Base-by-base conservation (phyloP, 2,888 invertebrate species). In the Eupithecia abbreviata region DNA sequence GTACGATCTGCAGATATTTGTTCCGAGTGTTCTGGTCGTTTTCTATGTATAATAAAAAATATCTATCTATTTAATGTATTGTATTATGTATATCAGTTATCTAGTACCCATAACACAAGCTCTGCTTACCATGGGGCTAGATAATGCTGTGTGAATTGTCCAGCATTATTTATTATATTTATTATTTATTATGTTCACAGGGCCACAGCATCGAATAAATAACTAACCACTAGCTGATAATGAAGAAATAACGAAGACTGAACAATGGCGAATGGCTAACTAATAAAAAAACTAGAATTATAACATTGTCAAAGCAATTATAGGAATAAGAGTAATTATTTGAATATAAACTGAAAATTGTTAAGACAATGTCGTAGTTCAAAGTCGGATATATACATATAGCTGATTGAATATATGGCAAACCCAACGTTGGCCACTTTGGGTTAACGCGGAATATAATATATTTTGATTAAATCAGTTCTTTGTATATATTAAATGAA, bases 401-500 rank as follows among this genome's bases (percentile, higher is more conserved):
- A 69, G 76, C 62, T 62, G 62, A 62, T 62, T 62, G n/a, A 58
- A 10, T 62, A 62, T 12, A 30, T 69, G 77, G 69, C 7, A 4
- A 66, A 12, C 43, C 45, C 45, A 68, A 43, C 15, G 45, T 68
- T 68, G 18, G 68, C 68, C 68, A 43, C 4, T n/a, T 68, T 45
- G 43, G 45, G n/a, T 45, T 10, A 45, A 68, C n/a, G 43, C 13
- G 15, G 15, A 42, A 67, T 9, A 69, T 43, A 51, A 55, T 67
- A 62, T 41, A 45, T 70, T 66, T n/a, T 7, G 9, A 47, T 43
- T 5, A 67, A 49, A 58, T 80, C 75, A 82, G 78, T 82, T 77
- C 78, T 81, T 81, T 85, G 82, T 79, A 77, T 74, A 84, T 62
- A 84, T 80, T 58, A 15, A 70, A 81, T 75, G 79, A 81, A 76